Conservation (phyloP, 1,140 invertebrate genomes). For the Lysiphlebus fabarum region DNA sequence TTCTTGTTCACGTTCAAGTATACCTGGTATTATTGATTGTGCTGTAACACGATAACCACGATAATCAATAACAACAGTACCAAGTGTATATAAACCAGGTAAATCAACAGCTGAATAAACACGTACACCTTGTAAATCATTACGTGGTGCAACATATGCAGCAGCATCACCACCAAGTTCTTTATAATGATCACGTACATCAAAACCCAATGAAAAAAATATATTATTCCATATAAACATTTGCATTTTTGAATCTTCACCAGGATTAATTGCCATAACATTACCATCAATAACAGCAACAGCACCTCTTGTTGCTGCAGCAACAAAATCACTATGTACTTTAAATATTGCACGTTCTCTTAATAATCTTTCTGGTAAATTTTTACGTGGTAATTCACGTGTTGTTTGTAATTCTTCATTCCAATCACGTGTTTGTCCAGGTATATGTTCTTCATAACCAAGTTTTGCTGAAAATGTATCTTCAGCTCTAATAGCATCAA, state of each 20-base stretch:
- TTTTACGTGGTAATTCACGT: conserved; percentile 89
- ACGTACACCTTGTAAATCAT: conserved; percentile 93
- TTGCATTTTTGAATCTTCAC: conserved; percentile 98
- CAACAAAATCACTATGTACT: conserved; percentile 94
- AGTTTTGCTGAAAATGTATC: conserved; percentile 96
- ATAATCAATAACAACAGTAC: conserved; percentile 98
- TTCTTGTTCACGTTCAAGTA: conserved; percentile 97
- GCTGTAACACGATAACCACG: conserved; percentile 95
- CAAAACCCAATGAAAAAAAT: conserved; percentile 98
- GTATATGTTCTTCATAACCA: conserved; percentile 98
- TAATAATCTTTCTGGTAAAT: conserved; percentile 88
- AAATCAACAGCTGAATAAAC: conserved; percentile 94
- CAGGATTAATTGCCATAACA: conserved; percentile 98
- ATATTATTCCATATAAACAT: conserved; percentile 99
- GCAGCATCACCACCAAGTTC: conserved; percentile 97
- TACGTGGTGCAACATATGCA: conserved; percentile 91
- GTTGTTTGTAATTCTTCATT: conserved; percentile 99
- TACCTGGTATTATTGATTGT: conserved; percentile 99
- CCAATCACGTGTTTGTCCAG: conserved; percentile 98
- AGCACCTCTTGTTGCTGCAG: conserved; percentile 91
- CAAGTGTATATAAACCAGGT: conserved; percentile 93
- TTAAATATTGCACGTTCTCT: conserved; percentile 97
- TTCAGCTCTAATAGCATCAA: conserved; percentile 96
- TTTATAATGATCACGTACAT: conserved; percentile 98
- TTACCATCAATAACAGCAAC: conserved; percentile 98